Conservation (phyloP, 2,113 vertebrate species). For the Mohoua ochrocephala region DNA sequence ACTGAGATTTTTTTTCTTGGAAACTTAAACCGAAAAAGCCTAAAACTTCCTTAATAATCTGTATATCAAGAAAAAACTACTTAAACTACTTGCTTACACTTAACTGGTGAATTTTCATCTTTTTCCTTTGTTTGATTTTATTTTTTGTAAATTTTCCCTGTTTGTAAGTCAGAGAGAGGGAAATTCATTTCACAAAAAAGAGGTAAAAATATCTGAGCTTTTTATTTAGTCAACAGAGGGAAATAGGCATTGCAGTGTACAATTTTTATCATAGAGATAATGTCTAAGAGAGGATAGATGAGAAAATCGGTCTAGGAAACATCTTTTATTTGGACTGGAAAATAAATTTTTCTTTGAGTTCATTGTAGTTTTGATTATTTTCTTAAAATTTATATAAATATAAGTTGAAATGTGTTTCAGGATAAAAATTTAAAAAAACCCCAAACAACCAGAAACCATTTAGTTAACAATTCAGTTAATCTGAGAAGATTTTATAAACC, state of each 20-base stretch:
- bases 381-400: not conserved
- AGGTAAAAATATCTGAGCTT: not conserved
- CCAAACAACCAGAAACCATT: too few species aligned
- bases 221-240: not conserved
- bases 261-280: not conserved
- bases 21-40: not conserved
- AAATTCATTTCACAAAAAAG: not conserved
- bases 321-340: not conserved
- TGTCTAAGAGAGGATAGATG: not conserved
- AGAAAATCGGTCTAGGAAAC: not conserved
- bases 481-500: accelerated
- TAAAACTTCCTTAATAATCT: not conserved
- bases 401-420: not conserved
- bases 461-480: not conserved
- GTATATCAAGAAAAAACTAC: not conserved
- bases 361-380: not conserved
- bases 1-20: not conserved
- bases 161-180: not conserved
- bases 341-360: not conserved
- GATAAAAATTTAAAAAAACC: too few species aligned
- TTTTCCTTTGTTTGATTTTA: not conserved
- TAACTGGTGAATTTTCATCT: not conserved
- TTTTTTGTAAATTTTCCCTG: not conserved
- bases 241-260: not conserved
- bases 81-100: not conserved